A percentile compares a stretch with the other conserved stretches of the same genome.
Evolutionary conservation across 2,797 vertebrate genomes (phyloP).

Genomic region (Dendrocincla tyrannina): DNA sequence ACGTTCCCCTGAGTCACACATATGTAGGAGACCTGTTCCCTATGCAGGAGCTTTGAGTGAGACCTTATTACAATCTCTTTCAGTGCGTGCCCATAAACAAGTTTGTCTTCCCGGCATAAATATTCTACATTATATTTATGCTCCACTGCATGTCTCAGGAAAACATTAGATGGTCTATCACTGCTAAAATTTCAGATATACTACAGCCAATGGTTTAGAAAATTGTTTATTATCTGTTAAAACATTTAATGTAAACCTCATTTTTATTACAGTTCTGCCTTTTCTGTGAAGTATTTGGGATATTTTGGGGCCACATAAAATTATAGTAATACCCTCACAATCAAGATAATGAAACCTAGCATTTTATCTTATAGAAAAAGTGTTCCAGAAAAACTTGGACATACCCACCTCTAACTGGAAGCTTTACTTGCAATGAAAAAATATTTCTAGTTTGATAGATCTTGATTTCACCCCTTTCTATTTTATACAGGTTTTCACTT

Average conservation of each 20-base stretch:
- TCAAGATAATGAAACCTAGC: neutral
- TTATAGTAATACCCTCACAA: neutral
- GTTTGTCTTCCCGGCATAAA: neutral
- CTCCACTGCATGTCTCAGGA: neutral
- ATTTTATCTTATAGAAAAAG: neutral
- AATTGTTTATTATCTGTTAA: neutral
- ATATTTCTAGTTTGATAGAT: neutral
- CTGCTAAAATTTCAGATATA: neutral
- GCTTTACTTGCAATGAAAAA: neutral
- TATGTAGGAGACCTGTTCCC: neutral
- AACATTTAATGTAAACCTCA: neutral
- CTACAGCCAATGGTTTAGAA: neutral
- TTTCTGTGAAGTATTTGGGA: neutral
- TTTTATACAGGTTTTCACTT: conserved; percentile 2
- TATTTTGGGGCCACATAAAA: neutral
- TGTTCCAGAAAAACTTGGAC: neutral
- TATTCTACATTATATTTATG: neutral
- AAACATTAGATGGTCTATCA: neutral
- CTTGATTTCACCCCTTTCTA: neutral
- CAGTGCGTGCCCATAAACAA: neutral
- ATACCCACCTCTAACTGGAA: neutral
- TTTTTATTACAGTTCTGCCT: neutral
- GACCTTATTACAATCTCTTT: neutral
- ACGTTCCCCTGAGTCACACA: neutral
- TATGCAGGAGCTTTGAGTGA: neutral